phyloP scores from a whole-genome alignment of 2,888 invertebrate genomes.

The Atethmia centrago region DNA sequence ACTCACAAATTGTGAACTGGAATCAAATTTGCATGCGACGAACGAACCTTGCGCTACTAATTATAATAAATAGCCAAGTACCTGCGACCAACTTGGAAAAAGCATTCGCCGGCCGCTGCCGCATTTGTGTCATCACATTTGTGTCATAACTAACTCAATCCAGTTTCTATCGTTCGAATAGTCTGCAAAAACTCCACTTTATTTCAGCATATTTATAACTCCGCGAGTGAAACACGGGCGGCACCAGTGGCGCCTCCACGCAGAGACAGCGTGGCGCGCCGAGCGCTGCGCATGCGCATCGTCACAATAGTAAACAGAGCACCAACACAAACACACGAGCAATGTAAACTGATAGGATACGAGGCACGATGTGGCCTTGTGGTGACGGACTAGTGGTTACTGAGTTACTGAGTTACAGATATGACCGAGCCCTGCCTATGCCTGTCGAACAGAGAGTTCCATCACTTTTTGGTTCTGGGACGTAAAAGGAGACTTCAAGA shows the following conservation, averaged over 20 bases:
- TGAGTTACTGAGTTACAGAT: not conserved
- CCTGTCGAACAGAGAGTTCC: no score
- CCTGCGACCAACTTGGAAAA: no score
- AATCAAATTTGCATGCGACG: no score
- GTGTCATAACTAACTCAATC: no score
- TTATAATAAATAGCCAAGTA: no score
- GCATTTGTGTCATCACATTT: no score
- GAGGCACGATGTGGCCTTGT: conserved; percentile 5
- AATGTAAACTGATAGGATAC: not conserved
- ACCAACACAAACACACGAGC: conserved; percentile 11
- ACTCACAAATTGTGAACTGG: no score
- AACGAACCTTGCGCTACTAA: no score
- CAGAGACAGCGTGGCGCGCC: conserved; percentile 72
- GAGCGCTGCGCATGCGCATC: conserved; percentile 54
- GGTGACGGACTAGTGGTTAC: not conserved
- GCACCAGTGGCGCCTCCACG: conserved; percentile 59
- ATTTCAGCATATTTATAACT: conserved; percentile 25
- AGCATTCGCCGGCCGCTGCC: no score
- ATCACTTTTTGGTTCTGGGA: no score
- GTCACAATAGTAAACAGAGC: conserved; percentile 38
- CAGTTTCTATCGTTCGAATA: not conserved
- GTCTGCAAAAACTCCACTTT: not conserved
- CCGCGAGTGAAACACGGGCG: conserved; percentile 44
- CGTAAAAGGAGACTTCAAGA: not conserved
- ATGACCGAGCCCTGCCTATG: no score